phyloP scores from a whole-genome alignment of 2,797 vertebrate species.

The Okamejei kenojei region DNA sequence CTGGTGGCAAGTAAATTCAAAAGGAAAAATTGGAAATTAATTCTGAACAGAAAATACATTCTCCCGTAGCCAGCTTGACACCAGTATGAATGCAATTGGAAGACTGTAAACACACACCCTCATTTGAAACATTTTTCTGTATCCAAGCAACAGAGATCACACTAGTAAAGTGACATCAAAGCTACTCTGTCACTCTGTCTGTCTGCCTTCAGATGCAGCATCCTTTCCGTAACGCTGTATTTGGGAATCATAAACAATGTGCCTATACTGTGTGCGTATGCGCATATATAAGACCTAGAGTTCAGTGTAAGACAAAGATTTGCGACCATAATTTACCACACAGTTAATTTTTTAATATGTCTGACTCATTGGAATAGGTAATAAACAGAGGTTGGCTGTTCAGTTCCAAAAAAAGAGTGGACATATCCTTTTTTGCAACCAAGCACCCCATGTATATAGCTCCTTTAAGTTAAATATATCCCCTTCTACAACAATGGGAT shows the following conservation, averaged over 20 bases:
- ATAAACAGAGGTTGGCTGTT: not conserved
- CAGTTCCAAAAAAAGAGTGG: not conserved
- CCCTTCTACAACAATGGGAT: no score
- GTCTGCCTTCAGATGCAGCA: not conserved
- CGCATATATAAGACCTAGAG: not conserved
- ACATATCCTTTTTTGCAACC: not conserved
- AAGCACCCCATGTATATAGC: no score
- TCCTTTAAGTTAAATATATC: no score
- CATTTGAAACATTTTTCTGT: slow-evolving; percentile 26
- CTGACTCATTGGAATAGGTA: not conserved
- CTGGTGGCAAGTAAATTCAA: not conserved
- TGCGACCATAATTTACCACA: slow-evolving; percentile 1
- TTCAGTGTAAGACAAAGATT: not conserved
- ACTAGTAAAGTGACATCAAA: slow-evolving; percentile 14
- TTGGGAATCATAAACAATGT: not conserved
- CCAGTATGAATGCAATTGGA: not conserved
- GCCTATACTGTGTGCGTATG: not conserved
- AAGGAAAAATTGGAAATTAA: slow-evolving; percentile 9
- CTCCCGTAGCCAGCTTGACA: not conserved
- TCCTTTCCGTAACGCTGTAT: not conserved
- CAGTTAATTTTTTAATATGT: not conserved
- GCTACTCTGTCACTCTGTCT: not conserved
- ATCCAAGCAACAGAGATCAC: slow-evolving; percentile 30
- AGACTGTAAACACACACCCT: slow-evolving; percentile 12
- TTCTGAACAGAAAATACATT: slow-evolving; percentile 15